Percentiles rank a stretch among this genome's conserved stretches.
Evolutionary conservation across 2,797 vertebrate genomes (phyloP).

Genomic region (Paguma larvata): DNA sequence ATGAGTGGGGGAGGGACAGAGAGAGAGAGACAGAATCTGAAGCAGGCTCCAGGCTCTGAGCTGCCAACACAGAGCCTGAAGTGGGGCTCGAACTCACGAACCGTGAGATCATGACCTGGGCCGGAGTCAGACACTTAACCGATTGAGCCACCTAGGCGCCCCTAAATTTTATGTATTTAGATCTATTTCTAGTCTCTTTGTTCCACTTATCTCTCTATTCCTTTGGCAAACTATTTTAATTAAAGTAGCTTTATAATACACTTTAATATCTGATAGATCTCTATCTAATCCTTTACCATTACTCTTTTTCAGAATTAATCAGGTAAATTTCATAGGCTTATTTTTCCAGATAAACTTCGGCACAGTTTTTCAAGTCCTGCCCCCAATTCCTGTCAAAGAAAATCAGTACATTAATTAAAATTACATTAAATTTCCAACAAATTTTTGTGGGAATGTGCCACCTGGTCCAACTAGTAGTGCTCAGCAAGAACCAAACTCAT

Average conservation of each 20-base stretch:
- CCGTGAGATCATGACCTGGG: too few species aligned
- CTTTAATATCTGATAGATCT: background rate
- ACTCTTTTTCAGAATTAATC: constrained; percentile 23
- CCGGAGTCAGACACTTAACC: too few species aligned
- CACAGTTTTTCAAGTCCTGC: background rate
- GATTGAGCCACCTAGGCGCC: too few species aligned
- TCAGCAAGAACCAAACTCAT: background rate
- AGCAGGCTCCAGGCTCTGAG: too few species aligned
- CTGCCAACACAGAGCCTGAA: too few species aligned
- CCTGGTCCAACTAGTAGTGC: background rate
- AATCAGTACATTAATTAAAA: constrained; percentile 44
- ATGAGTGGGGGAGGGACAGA: too few species aligned
- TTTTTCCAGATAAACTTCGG: constrained; percentile 4
- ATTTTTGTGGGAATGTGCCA: constrained; percentile 6
- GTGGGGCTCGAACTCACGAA: too few species aligned
- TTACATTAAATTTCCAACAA: constrained; percentile 50
- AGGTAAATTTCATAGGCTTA: constrained; percentile 11
- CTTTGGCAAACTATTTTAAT: constrained; percentile 48
- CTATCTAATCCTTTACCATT: background rate
- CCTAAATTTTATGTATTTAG: background rate
- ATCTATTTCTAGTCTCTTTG: constrained; percentile 33
- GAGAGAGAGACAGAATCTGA: too few species aligned
- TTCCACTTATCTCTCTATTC: background rate
- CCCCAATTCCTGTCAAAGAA: background rate
- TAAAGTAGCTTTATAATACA: constrained; percentile 40